Conservation (phyloP, 2,113 vertebrate genomes). For the Saiga tatarica region DNA sequence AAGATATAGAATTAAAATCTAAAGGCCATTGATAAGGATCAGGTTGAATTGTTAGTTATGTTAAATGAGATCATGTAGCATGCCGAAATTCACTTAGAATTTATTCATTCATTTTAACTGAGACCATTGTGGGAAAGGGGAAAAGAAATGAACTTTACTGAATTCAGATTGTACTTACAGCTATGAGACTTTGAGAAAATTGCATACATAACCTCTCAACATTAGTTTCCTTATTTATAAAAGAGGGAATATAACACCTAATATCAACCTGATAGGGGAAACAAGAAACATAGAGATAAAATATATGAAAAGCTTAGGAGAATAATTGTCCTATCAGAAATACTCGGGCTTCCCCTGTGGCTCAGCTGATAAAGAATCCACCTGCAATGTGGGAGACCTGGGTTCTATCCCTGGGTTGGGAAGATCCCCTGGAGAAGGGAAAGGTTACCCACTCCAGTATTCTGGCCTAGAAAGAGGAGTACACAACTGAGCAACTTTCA, state of each 20-base stretch:
- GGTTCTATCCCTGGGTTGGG: neutral
- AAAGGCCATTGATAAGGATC: neutral
- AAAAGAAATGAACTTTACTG: neutral
- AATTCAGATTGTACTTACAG: neutral
- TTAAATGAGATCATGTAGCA: neutral
- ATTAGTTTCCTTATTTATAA: neutral
- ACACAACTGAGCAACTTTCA: neutral
- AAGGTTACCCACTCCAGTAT: neutral
- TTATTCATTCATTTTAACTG: slow-evolving; percentile 16
- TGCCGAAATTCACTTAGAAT: slow-evolving; percentile 32
- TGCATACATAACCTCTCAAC: neutral
- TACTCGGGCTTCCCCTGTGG: neutral
- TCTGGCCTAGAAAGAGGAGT: neutral
- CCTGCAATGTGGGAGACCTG: neutral
- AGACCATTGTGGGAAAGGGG: neutral
- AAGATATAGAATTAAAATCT: slow-evolving; percentile 11
- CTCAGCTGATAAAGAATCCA: neutral
- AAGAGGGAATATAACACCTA: neutral
- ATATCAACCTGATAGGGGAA: neutral
- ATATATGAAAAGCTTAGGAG: neutral
- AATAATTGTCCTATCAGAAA: neutral
- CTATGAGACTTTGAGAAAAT: neutral
- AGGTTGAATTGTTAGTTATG: neutral
- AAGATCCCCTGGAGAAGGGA: neutral
- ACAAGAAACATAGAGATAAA: slow-evolving; percentile 3